Conservation (phyloP, 1,140 invertebrate species). For the Yoshiicerus persimilis region DNA sequence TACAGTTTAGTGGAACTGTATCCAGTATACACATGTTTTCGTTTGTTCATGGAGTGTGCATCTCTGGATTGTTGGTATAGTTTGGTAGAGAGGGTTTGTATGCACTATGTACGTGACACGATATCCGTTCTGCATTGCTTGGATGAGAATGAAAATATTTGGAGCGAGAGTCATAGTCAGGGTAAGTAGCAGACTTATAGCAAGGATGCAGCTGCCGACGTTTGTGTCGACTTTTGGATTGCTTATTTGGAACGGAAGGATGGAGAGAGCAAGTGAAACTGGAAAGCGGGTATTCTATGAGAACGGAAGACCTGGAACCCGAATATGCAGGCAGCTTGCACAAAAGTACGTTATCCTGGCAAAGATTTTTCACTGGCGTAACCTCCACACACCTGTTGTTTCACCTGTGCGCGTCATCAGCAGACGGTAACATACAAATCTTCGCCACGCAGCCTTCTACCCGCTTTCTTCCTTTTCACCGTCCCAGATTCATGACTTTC, state of each 20-base stretch:
- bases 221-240: background rate
- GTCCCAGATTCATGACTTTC: background rate
- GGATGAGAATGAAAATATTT: background rate
- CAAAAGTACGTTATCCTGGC: background rate
- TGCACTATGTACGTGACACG: background rate
- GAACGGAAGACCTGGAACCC: background rate
- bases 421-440: background rate
- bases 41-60: background rate
- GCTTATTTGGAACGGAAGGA: background rate
- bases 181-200: background rate
- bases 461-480: slow-evolving; percentile 9
- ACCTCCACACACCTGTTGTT: slow-evolving; percentile 27
- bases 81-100: background rate
- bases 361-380: slow-evolving; percentile 6
- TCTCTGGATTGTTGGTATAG: background rate
- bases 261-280: background rate
- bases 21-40: too few relatives aligned
- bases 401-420: slow-evolving; percentile 5
- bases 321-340: background rate
- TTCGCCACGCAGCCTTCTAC: background rate
- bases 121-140: too few relatives aligned
- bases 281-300: background rate
- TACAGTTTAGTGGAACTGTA: too few relatives aligned
- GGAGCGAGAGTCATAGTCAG: background rate
- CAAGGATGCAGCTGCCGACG: background rate